Evolutionary conservation across 2,113 vertebrate species (phyloP).

Genomic region (Pedionomus torquatus): DNA sequence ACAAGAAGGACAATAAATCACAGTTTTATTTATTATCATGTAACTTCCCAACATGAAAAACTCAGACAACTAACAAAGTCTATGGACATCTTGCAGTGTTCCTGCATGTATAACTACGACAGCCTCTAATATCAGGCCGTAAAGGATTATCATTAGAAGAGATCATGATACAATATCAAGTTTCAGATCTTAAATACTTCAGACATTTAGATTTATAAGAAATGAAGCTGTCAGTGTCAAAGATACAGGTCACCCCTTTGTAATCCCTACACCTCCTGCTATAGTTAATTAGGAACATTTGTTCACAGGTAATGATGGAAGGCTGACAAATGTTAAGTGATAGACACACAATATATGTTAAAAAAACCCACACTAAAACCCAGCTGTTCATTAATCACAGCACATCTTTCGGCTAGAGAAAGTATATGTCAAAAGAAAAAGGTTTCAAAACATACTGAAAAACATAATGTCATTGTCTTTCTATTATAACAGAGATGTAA

Average conservation of each 20-base stretch:
- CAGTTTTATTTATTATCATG: not conserved
- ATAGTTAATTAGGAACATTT: constrained; percentile 51
- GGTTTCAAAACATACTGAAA: not conserved
- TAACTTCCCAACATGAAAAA: not conserved
- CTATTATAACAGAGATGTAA: not conserved
- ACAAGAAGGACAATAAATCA: not conserved
- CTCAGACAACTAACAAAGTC: not conserved
- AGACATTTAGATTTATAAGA: constrained; percentile 2
- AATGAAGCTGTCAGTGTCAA: not conserved
- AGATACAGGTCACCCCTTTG: not conserved
- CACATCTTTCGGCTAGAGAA: not conserved
- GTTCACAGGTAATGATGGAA: constrained; percentile 35
- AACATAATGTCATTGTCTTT: constrained; percentile 8
- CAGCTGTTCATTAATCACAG: constrained; percentile 28
- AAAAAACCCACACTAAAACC: not conserved
- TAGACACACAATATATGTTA: constrained; percentile 17
- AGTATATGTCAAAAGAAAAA: not conserved
- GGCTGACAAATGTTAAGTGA: constrained; percentile 55
- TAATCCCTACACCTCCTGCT: not conserved
- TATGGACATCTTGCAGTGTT: not conserved
- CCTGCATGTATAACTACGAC: not conserved
- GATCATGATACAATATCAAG: not conserved
- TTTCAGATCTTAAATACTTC: constrained; percentile 13
- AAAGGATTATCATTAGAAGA: not conserved
- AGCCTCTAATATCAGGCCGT: not conserved